Base-by-base conservation (phyloP, 2,113 vertebrate species). In the Thunnus maccoyii region DNA sequence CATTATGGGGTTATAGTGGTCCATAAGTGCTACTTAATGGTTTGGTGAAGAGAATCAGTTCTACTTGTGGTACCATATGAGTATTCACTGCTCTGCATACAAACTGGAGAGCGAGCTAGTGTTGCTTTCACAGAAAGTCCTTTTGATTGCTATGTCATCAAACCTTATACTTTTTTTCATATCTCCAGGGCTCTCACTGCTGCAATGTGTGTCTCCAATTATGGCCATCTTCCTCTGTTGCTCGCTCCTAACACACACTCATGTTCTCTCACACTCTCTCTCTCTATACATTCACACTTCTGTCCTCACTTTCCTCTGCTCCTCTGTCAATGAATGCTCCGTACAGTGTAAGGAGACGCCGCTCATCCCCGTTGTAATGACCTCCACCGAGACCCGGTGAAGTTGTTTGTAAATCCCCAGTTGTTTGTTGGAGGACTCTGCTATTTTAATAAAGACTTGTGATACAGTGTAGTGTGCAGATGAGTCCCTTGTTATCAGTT, bases 341-440 rank as follows among this genome's bases (percentile, higher is more conserved):
- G 17, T 70, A 72, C 52, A 62, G 48, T 46, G 80, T 55, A 58
- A 68, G 72, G 52, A 89, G 73, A 61, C n/a, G 17, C 72, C 12
- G 16, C 69, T 89, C 85, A 72, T 86, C 75, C 82, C 84, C 52
- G 60, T 71, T 87, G 83, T 95, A 95, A 94, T 94, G 93, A 94
- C 91, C 88, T 91, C 94, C 93, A 55, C 86, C 56, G 94, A 93
- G 94, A 94, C 83, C 65, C 30, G 25, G 65, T 27, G 52, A 65
- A 66, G 82, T 80, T 80, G 82, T 80, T 83, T 80, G 68, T 82
- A 76, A 91, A 88, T 88, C 79, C 88, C 86, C 25, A 72, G 87
- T 76, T 91, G 88, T 91, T 88, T 86, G 77, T 74, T 84, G 78
- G 80, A 80, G 67, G 73, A 78, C 76, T 89, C 80, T 88, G 72